Conservation (phyloP, 2,888 invertebrate genomes). For the Pollenia griseotomentosa region DNA sequence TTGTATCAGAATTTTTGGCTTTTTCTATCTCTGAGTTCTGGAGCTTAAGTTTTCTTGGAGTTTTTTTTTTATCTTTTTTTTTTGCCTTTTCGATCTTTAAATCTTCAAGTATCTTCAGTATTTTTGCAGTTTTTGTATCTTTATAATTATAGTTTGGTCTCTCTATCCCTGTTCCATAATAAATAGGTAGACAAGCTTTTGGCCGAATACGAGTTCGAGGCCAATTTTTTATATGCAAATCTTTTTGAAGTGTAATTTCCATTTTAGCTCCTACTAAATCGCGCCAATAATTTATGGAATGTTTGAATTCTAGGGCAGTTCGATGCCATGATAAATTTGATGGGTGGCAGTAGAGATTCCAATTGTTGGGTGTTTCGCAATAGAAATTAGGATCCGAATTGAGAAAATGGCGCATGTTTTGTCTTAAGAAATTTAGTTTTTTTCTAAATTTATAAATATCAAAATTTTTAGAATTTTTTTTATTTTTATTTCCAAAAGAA, state of each 20-base stretch:
- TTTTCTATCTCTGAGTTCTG: too few species aligned
- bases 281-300: conserved; percentile 77
- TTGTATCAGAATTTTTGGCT: too few species aligned
- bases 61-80: too few species aligned
- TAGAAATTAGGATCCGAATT: conserved; percentile 75
- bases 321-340: conserved; percentile 77
- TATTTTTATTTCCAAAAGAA: too few species aligned
- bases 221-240: conserved; percentile 38
- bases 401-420: conserved; percentile 76
- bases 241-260: conserved; percentile 63
- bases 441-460: too few species aligned
- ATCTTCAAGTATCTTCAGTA: not conserved
- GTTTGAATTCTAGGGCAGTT: conserved; percentile 44
- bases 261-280: conserved; percentile 76
- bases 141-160: not conserved
- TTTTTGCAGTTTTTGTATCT: not conserved
- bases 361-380: conserved; percentile 76
- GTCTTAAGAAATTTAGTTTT: not conserved
- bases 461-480: too few species aligned
- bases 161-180: conserved; percentile 35
- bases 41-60: too few species aligned
- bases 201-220: not conserved
- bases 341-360: conserved; percentile 75
- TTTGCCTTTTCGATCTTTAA: not conserved
- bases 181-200: not conserved